These are phyloP conservation scores for Whitmania pigra DNA, from an alignment of 1,140 invertebrate genomes.

Conservation along the genomic window DNA sequence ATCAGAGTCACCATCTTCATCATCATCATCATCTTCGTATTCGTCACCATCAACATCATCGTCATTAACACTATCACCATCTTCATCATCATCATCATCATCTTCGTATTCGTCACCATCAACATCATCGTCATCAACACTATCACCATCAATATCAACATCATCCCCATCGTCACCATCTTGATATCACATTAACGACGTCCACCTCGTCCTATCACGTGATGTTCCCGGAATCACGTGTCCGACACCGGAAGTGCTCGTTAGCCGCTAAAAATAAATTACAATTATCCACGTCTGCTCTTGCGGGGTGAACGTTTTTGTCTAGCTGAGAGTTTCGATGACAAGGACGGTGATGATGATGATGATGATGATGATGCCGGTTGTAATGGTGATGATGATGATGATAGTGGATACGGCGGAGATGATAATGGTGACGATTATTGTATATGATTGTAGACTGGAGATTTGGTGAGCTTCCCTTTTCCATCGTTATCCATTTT, in stretches of 20 bases:
- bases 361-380: not conserved
- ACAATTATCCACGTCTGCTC: not conserved
- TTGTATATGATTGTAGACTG: too few species aligned
- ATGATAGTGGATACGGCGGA: too few species aligned
- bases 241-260: not conserved
- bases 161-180: not conserved
- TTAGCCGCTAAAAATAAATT: not conserved
- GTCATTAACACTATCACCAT: not conserved
- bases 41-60: not conserved
- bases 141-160: too few species aligned
- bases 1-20: not conserved
- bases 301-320: not conserved
- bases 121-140: too few species aligned
- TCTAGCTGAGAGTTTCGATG: too few species aligned
- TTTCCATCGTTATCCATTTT: conserved; percentile 9
- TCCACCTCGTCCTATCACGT: not conserved
- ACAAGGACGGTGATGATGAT: not conserved
- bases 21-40: not conserved
- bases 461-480: not conserved
- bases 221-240: not conserved
- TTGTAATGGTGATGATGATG: too few species aligned
- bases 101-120: not conserved
- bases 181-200: not conserved
- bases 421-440: not conserved
- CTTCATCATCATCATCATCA: not conserved